Evolutionary conservation across 2,888 invertebrate species (phyloP).

Genomic region (Schizaphis graminum): DNA sequence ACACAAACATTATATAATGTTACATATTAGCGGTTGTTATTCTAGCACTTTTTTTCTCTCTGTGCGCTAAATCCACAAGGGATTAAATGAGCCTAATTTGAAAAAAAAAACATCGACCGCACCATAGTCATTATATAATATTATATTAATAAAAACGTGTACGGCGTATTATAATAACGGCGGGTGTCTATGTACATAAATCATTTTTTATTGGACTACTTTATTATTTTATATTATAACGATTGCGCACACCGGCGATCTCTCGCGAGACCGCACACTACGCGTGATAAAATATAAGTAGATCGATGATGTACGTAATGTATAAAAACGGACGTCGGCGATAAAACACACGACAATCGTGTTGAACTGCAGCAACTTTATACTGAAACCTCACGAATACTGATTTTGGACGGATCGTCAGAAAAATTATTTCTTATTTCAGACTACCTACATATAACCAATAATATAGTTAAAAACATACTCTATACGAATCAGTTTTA

Average conservation of each 20-base stretch:
- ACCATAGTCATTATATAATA: background rate
- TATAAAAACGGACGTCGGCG: background rate
- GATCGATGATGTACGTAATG: conserved; percentile 9
- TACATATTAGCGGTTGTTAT: conserved; percentile 44
- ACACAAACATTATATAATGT: conserved; percentile 40
- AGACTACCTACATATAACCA: background rate
- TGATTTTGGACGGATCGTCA: background rate
- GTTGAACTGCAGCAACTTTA: background rate
- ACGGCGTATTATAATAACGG: background rate
- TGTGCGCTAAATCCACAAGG: conserved; percentile 21
- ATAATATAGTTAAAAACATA: background rate
- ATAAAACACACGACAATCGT: background rate
- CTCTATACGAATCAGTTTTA: background rate
- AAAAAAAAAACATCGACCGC: conserved; percentile 6
- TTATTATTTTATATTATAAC: conserved; percentile 11
- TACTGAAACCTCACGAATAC: background rate
- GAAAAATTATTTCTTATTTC: background rate
- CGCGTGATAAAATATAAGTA: background rate
- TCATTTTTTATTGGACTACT: conserved; percentile 10
- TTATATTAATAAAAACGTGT: background rate
- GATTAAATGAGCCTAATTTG: conserved; percentile 21
- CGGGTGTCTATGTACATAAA: background rate
- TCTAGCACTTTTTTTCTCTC: background rate
- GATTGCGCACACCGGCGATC: background rate
- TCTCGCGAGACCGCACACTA: background rate